phyloP scores from a whole-genome alignment of 2,888 invertebrate genomes.

The Lasioglossum malachurum region DNA sequence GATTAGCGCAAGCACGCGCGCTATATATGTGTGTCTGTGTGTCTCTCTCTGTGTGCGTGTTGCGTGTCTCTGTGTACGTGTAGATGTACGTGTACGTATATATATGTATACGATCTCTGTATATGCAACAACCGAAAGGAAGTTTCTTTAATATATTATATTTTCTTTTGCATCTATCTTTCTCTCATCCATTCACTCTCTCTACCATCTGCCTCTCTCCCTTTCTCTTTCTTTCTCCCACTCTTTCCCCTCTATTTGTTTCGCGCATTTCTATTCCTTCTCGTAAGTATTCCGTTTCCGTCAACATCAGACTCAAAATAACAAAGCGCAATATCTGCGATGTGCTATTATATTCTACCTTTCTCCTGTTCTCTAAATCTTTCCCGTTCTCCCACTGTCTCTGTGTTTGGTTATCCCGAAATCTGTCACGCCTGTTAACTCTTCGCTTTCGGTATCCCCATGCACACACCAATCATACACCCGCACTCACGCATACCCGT shows the following conservation, averaged over 20 bases:
- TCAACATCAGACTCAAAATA: constrained; percentile 32
- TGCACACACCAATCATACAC: constrained; percentile 28
- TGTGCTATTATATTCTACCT: constrained; percentile 28
- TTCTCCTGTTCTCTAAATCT: neutral
- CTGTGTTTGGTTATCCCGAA: neutral
- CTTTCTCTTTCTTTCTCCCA: constrained; percentile 3
- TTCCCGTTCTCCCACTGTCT: constrained; percentile 8
- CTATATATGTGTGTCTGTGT: neutral
- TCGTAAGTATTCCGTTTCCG: constrained; percentile 12
- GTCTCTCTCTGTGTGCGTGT: neutral
- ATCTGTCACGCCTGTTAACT: neutral
- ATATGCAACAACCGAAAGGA: constrained; percentile 56
- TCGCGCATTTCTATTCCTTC: neutral
- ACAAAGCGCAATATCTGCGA: constrained; percentile 50
- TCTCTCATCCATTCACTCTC: constrained; percentile 4
- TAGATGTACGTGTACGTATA: neutral
- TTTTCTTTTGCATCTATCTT: constrained; percentile 15
- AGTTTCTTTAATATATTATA: constrained; percentile 51
- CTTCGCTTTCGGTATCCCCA: constrained; percentile 12
- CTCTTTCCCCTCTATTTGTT: constrained; percentile 8
- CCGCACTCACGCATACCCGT: constrained; percentile 30
- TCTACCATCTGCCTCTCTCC: neutral
- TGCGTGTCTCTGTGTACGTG: neutral
- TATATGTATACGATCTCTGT: constrained; percentile 28
- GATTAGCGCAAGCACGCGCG: constrained; percentile 11